Evolutionary conservation across 2,113 vertebrate species (phyloP), one percentile per base, ranked within the genome.

Genomic region (Nymphicus hollandicus): DNA sequence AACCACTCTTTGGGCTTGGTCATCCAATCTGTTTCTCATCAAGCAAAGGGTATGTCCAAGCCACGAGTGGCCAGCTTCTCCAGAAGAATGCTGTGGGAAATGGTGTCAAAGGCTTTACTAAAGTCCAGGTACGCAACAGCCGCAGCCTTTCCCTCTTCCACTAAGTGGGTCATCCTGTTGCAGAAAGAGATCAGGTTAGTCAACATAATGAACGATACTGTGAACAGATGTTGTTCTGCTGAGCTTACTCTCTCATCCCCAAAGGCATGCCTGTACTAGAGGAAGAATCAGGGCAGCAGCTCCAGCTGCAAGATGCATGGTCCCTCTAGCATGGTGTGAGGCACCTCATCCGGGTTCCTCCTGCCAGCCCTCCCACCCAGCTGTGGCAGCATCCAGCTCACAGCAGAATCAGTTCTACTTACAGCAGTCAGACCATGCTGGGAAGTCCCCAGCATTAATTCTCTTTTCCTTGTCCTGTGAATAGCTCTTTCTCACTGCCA

Each of bases 1-100:
- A 7, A 27, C 33, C 8, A n/a, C 28, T n/a, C 23, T 44, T 7
- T 28, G 47, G 39, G 11, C 11, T 41, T 0, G 0, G 27, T 23
- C 28, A 25, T 20, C 23, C 8, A 29, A 63, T 3, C 18, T n/a
- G 24, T 41, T 47, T 50, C 55, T 71, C 23, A 50, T 11, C 17
- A 33, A 65, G 43, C 1, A 0, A 49, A 43, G 35, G 18, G 4
- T 49, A 44, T 1, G 1, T 27, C 29, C 17, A 70, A 84, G 31
- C 35, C 33, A 28, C 4, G 18, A 49, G 12, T 27, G 49, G 35
- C 4, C 43, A 56, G 33, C n/a, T 33, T 44, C 16, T 84, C 5
- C 31, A 43, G 27, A 4, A 69, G 46, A 53, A 76, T 29, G 11
- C 39, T 83, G 41, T 53, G 44, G 37, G n/a, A 77, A n/a, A 53